Evolutionary conservation across 2,113 vertebrate genomes (phyloP).

Genomic region (Ornithorhynchus anatinus): DNA sequence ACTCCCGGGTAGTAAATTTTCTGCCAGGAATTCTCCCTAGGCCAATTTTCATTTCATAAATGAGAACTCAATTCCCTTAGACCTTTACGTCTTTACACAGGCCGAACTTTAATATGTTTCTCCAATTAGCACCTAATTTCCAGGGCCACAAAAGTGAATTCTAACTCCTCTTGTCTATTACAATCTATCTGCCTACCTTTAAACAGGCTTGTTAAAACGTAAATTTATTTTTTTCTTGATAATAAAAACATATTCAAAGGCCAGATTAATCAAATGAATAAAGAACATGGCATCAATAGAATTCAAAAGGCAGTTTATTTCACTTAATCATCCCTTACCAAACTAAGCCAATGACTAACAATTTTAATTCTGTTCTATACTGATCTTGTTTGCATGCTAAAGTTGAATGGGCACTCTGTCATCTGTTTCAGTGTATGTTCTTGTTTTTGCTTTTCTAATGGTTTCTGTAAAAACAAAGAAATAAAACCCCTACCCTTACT

Average conservation of each 20-base stretch:
- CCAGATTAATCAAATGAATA: background rate
- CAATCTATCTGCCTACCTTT: background rate
- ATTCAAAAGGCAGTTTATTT: no score
- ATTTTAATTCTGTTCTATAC: background rate
- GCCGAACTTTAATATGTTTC: background rate
- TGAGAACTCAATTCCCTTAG: background rate
- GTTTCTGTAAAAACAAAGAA: no score
- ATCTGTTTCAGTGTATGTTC: background rate
- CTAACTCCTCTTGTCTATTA: background rate
- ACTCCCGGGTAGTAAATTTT: conserved; percentile 1
- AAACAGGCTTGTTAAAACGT: background rate
- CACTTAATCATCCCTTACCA: background rate
- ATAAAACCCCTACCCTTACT: no score
- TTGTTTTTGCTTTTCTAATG: background rate
- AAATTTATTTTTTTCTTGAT: background rate
- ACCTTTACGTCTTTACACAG: background rate
- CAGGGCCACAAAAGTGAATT: background rate
- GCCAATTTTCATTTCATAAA: background rate
- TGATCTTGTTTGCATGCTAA: background rate
- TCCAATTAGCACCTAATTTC: background rate
- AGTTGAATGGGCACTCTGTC: background rate
- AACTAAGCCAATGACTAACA: background rate
- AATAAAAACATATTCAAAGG: background rate
- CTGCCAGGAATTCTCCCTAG: background rate
- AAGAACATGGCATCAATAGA: background rate